These are phyloP conservation scores for Carterocephalus palaemon DNA, from an alignment of 2,888 invertebrate genomes.

Conservation along the genomic window DNA sequence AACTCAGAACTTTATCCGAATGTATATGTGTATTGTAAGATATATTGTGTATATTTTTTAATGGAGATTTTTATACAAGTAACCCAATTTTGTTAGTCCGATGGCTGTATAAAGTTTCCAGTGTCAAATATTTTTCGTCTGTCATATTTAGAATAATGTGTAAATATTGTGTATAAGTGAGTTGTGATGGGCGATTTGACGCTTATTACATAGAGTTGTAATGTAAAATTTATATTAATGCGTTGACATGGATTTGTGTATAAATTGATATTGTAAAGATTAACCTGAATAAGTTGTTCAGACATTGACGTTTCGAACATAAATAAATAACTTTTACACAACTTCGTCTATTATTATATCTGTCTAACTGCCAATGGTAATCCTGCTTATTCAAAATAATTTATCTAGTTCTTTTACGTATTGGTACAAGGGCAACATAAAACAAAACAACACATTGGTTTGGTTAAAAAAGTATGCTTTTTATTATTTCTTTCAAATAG, in stretches of 20 bases:
- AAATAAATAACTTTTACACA: conserved; percentile 77
- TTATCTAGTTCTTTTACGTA: too few species aligned
- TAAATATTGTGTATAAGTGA: conserved; percentile 65
- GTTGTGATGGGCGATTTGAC: conserved; percentile 72
- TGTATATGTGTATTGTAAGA: conserved; percentile 68
- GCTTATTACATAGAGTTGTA: conserved; percentile 67
- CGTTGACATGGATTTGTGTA: conserved; percentile 73
- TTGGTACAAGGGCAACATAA: conserved; percentile 3
- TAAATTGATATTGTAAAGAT: conserved; percentile 75
- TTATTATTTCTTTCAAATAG: conserved; percentile 78
- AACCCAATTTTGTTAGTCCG: conserved; percentile 58
- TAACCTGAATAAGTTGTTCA: conserved; percentile 72
- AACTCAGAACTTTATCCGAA: conserved; percentile 57
- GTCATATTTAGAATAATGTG: conserved; percentile 53
- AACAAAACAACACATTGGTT: conserved; percentile 57
- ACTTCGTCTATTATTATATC: conserved; percentile 22
- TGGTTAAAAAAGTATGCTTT: conserved; percentile 80
- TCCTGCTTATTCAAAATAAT: too few species aligned
- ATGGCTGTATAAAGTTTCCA: conserved; percentile 61
- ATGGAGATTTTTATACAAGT: conserved; percentile 67
- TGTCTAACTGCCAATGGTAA: conserved; percentile 15
- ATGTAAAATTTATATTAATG: conserved; percentile 72
- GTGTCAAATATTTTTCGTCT: conserved; percentile 53
- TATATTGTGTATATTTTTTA: conserved; percentile 69
- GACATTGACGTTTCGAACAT: conserved; percentile 72